phyloP scores from a whole-genome alignment of 1,140 invertebrate genomes.

The Dendrolimus kikuchii region DNA sequence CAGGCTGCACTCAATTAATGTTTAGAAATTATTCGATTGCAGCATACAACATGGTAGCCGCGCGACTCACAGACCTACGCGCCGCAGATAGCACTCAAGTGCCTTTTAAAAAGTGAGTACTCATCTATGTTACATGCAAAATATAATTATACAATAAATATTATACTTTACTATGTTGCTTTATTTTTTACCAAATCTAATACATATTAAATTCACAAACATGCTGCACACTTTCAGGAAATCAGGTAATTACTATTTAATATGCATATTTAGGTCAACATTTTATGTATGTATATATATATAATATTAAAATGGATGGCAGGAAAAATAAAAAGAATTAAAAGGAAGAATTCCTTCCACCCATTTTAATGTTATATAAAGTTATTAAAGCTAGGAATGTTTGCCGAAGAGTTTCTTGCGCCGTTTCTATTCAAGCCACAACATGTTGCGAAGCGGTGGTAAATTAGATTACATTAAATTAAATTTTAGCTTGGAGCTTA shows the following conservation, averaged over 20 bases:
- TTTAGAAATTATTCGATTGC: slow-evolving; percentile 81
- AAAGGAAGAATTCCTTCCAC: too few species aligned
- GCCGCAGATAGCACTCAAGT: slow-evolving; percentile 92
- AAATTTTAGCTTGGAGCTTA: too few species aligned
- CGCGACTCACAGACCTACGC: slow-evolving; percentile 92
- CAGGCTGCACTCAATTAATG: slow-evolving; percentile 72
- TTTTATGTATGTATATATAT: too few species aligned
- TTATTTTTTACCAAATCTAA: slow-evolving; percentile 4
- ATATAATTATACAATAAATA: not conserved
- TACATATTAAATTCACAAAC: slow-evolving; percentile 4
- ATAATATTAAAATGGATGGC: too few species aligned
- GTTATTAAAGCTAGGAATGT: too few species aligned
- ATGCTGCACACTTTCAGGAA: slow-evolving; percentile 37
- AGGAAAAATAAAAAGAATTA: too few species aligned
- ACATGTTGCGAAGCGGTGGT: too few species aligned
- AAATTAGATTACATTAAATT: too few species aligned
- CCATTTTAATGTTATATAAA: too few species aligned
- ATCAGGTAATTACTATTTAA: slow-evolving; percentile 36
- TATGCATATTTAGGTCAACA: too few species aligned
- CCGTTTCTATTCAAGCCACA: too few species aligned
- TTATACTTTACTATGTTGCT: not conserved
- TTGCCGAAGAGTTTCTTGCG: too few species aligned
- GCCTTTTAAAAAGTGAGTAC: slow-evolving; percentile 97
- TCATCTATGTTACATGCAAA: not conserved
- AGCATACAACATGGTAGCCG: slow-evolving; percentile 98